Percentiles rank a stretch among this genome's conserved stretches.
These are phyloP conservation scores for Symphodus melops DNA, from an alignment of 2,113 vertebrate species.

Conservation along the genomic window DNA sequence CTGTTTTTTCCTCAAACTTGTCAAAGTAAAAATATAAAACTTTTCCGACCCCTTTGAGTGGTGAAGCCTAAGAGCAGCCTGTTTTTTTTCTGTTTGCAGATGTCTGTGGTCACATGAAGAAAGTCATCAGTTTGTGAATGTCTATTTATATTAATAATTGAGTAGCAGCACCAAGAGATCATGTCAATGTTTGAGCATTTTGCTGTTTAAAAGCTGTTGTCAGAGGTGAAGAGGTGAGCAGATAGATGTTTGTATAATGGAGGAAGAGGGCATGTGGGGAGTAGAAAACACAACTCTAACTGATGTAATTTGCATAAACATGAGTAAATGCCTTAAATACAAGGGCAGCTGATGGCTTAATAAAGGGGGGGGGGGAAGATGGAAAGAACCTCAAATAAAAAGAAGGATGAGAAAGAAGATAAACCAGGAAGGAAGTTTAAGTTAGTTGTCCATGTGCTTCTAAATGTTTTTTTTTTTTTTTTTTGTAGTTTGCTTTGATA, in stretches of 20 bases:
- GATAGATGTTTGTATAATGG: slow-evolving; percentile 34
- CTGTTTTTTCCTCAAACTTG: background rate
- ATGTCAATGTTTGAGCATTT: slow-evolving; percentile 11
- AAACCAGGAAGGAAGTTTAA: background rate
- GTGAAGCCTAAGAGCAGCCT: background rate
- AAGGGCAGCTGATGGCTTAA: background rate
- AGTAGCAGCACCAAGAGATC: background rate
- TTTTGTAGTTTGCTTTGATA: no score
- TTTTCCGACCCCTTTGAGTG: slow-evolving; percentile 5
- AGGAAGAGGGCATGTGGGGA: background rate
- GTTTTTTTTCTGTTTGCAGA: slow-evolving; percentile 16
- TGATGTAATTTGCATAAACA: slow-evolving; percentile 32
- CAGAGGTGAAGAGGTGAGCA: slow-evolving; percentile 36
- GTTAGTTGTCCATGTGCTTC: background rate
- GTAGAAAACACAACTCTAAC: background rate
- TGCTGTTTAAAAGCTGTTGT: slow-evolving; percentile 18
- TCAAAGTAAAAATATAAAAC: background rate
- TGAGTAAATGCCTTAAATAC: slow-evolving; percentile 25
- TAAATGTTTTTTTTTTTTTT: no score
- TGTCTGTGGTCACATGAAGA: slow-evolving; percentile 27
- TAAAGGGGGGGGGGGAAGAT: background rate
- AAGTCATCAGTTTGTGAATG: background rate
- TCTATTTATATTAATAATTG: slow-evolving; percentile 21
- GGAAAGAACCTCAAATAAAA: background rate
- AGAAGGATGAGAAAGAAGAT: background rate